phyloP scores from a whole-genome alignment of 2,888 invertebrate species.

The Athalia cordata region DNA sequence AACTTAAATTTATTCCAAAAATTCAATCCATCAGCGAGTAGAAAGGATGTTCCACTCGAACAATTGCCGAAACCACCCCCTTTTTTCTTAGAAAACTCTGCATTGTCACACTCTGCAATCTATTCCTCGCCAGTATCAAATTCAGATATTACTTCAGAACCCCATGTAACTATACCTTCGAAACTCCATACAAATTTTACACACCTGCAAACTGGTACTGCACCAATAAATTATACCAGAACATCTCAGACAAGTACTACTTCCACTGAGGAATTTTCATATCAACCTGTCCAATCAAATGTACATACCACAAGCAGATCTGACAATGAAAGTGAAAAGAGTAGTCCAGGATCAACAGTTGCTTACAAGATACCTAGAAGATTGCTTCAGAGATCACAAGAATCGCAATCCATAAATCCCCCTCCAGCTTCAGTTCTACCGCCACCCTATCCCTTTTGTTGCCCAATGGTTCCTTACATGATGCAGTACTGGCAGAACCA shows the following conservation, averaged over 20 bases:
- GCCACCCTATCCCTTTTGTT: conserved; percentile 23
- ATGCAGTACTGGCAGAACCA: conserved; percentile 35
- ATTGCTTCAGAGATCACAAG: background rate
- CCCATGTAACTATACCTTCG: background rate
- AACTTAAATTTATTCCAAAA: conserved; percentile 26
- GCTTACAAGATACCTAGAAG: conserved; percentile 1
- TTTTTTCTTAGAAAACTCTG: conserved; percentile 11
- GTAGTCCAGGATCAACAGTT: background rate
- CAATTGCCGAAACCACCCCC: conserved; percentile 4
- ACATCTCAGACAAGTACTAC: background rate
- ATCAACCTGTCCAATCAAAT: background rate
- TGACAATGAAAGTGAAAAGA: background rate
- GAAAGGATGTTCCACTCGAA: conserved; percentile 12
- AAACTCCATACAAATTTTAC: background rate
- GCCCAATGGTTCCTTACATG: conserved; percentile 36
- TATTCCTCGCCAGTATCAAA: background rate
- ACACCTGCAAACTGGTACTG: background rate
- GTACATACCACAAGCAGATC: background rate
- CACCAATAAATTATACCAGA: background rate
- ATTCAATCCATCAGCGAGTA: conserved; percentile 10
- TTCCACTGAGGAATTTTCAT: background rate
- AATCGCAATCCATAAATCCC: background rate
- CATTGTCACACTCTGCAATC: background rate
- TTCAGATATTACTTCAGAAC: background rate
- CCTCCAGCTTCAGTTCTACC: conserved; percentile 36